Conservation (phyloP, 2,113 vertebrate genomes). For the Puma concolor region DNA sequence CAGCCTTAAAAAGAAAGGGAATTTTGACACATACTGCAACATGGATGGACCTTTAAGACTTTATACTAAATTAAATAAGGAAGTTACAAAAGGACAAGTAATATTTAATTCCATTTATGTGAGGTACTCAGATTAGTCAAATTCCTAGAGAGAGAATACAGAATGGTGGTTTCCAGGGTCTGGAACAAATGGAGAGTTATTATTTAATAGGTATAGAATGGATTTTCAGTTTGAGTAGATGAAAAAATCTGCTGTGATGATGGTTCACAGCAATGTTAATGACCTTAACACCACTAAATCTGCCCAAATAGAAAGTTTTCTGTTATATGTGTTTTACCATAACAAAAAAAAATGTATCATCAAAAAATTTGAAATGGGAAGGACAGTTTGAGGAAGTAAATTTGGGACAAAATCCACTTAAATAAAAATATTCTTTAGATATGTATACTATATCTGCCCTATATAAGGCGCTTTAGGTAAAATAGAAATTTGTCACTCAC, state of each 20-base stretch:
- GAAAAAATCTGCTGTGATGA: neutral
- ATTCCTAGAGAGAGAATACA: neutral
- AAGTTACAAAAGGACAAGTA: neutral
- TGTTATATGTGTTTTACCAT: neutral
- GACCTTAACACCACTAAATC: neutral
- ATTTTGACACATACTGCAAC: neutral
- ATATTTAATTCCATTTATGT: neutral
- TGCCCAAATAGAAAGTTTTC: neutral
- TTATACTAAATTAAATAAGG: neutral
- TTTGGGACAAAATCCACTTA: neutral
- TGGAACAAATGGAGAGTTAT: neutral
- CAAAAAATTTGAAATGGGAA: neutral
- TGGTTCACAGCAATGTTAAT: neutral
- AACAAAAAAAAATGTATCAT: neutral
- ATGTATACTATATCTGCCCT: neutral
- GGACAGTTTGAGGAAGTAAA: neutral
- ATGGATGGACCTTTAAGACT: neutral
- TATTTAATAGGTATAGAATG: too few relatives aligned
- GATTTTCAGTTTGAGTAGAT: neutral
- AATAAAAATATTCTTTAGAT: constrained; percentile 1
- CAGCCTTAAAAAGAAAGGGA: neutral
- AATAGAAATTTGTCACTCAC: neutral
- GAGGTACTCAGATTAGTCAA: neutral
- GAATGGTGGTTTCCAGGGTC: neutral
- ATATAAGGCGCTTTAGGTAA: neutral